Conservation (phyloP, 2,113 vertebrate species). For the Cynopterus brachyotis region DNA sequence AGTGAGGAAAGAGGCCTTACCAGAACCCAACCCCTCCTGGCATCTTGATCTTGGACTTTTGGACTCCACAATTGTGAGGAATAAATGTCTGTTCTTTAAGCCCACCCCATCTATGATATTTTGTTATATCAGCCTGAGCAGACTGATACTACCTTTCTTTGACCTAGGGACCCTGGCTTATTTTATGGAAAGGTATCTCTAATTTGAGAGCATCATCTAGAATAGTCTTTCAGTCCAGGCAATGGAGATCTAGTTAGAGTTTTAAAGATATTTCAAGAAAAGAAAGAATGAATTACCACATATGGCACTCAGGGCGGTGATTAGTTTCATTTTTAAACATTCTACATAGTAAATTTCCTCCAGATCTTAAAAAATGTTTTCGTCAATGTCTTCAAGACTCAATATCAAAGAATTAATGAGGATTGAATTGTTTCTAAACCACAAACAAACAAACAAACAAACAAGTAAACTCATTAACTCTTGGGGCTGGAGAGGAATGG, state of each 20-base stretch:
- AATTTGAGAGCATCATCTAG: not conserved
- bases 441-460: not conserved
- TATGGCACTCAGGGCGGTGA: not conserved
- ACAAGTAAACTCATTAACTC: not conserved
- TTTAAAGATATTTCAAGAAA: not conserved
- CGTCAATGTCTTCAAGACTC: not conserved
- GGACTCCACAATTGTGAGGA: not conserved
- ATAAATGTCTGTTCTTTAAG: not conserved
- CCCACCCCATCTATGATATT: not conserved
- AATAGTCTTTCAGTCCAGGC: not conserved
- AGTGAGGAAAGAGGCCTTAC: not conserved
- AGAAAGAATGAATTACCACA: not conserved
- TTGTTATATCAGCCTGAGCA: not conserved
- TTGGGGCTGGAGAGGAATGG: not conserved
- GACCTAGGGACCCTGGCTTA: not conserved
- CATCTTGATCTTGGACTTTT: not conserved
- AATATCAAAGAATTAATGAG: not conserved
- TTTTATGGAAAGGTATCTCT: not conserved
- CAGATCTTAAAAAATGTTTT: not conserved
- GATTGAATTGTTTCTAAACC: not conserved
- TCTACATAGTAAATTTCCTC: not conserved
- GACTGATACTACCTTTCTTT: not conserved
- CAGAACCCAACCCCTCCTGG: not conserved
- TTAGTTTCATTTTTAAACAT: not conserved
- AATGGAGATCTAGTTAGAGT: not conserved